Conservation (phyloP, 1,140 invertebrate genomes). For the Drosophila melanica region DNA sequence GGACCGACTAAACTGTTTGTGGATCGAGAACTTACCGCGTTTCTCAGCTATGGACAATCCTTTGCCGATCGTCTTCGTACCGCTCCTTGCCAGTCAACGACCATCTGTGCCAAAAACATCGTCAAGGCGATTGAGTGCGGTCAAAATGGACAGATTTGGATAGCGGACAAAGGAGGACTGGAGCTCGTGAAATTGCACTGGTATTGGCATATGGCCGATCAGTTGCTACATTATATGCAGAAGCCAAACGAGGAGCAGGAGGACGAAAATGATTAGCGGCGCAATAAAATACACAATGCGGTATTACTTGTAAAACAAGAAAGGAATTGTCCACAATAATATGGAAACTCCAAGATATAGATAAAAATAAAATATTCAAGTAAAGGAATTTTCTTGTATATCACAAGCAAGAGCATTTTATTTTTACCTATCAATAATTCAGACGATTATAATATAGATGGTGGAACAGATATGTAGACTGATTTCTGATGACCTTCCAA, state of each 20-base stretch:
- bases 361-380: too few relatives aligned
- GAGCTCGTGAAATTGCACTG: conserved; percentile 68
- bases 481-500: too few relatives aligned
- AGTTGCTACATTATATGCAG: conserved; percentile 68
- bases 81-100: conserved; percentile 69
- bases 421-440: too few relatives aligned
- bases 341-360: too few relatives aligned
- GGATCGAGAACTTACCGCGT: conserved; percentile 58
- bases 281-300: background rate
- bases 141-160: conserved; percentile 79
- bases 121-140: conserved; percentile 70
- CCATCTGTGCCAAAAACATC: conserved; percentile 69
- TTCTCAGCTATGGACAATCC: conserved; percentile 67
- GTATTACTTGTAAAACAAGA: too few relatives aligned
- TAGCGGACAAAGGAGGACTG: conserved; percentile 69
- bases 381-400: background rate
- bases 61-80: conserved; percentile 73
- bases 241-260: conserved; percentile 47
- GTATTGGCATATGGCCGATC: conserved; percentile 79
- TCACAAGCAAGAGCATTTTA: background rate
- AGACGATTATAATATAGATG: too few relatives aligned
- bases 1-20: conserved; percentile 74
- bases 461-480: too few relatives aligned
- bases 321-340: too few relatives aligned
- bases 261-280: conserved; percentile 3